Evolutionary conservation across 2,113 vertebrate species (phyloP), one percentile per base, ranked within the genome.

Genomic region (Plectropomus leopardus): DNA sequence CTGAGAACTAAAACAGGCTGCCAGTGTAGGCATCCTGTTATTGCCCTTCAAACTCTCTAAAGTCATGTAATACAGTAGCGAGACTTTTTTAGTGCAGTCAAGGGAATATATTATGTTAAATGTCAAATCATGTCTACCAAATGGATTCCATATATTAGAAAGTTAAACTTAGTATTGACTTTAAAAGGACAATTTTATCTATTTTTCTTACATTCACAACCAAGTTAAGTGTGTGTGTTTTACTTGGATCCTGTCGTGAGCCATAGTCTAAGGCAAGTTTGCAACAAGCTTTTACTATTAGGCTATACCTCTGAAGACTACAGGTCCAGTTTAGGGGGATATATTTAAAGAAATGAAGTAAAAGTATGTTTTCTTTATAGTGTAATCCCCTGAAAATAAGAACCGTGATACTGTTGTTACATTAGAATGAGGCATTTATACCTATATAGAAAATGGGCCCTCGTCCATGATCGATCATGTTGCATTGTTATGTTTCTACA

Each of bases 21-120:
- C 75, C 23, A 61, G 64, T 30, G 19, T 26, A 75, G 77, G 73
- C 53, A 19, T 63, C 54, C 72, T 80, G 72, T 86, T 89, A 83
- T 47, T 67, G 54, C 16, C 40, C 26, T 60, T 76, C 44, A 45
- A 63, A 65, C 60, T 53, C 24, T 71, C 15, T 59, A 7, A 77
- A 69, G 32, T 44, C 58, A 80, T n/a, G 10, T 34, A 26, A 26
- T 51, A 13, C 57, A 71, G 44, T 5, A 30, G 34, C 42, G 17
- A 11, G 13, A 69, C 50, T 28, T 73, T 58, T 50, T 34, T 16
- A 6, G 16, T 40, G 19, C 44, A 68, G 30, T 17, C 1, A 28
- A 61, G 42, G n/a, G 28, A 2, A 72, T 48, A 63, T 32, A n/a
- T 47, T 0, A 45, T 64, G 17, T 30, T 11, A 32, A 65, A 45